These are phyloP conservation scores for Caenorhabditis sinica DNA, from an alignment of 2,888 invertebrate genomes.

Conservation along the genomic window DNA sequence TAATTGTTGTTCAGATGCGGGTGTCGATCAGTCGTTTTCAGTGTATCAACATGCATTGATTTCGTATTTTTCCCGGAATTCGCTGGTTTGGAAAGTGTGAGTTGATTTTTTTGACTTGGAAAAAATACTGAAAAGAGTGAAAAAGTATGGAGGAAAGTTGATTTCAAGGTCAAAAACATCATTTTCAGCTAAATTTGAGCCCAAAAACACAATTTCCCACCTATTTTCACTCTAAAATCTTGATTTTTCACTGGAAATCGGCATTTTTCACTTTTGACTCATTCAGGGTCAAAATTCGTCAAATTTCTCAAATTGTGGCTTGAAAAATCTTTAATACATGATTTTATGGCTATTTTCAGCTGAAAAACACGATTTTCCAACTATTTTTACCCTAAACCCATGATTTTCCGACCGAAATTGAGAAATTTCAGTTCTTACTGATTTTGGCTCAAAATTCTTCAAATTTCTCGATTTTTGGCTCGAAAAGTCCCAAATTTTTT, in stretches of 20 bases:
- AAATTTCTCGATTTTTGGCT: neutral
- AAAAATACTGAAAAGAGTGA: neutral
- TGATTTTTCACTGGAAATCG: no score
- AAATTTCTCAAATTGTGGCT: no score
- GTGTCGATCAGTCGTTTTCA: conserved; percentile 67
- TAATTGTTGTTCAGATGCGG: conserved; percentile 72
- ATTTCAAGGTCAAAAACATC: neutral
- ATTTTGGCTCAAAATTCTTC: no score
- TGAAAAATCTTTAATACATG: no score
- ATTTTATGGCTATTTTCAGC: no score
- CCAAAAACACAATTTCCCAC: neutral
- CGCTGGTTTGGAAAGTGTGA: conserved; percentile 67
- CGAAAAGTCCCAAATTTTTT: neutral
- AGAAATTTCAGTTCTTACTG: no score
- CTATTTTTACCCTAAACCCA: no score
- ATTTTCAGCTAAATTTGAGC: neutral
- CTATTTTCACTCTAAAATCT: no score
- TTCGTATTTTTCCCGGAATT: conserved; percentile 69
- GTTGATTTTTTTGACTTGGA: neutral
- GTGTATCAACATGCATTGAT: conserved; percentile 73
- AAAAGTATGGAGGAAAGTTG: no score
- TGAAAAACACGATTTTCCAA: no score
- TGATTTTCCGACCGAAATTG: neutral
- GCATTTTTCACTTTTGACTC: no score
- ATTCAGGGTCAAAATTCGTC: no score